Evolutionary conservation across 2,113 vertebrate genomes (phyloP), one percentile per base, ranked within the genome.

Genomic region (Chaetura pelagica): DNA sequence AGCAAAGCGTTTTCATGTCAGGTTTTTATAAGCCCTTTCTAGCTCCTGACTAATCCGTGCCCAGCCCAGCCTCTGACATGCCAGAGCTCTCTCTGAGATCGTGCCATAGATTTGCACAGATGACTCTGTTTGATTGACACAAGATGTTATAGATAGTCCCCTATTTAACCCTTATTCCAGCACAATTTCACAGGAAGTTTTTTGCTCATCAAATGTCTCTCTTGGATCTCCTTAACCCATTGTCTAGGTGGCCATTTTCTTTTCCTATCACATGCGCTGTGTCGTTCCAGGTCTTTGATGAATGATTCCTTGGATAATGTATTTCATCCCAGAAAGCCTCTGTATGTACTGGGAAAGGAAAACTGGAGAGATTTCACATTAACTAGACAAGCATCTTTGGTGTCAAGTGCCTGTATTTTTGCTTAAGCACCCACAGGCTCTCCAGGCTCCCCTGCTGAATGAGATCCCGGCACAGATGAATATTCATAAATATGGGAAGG

Each of bases 381-480:
- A 82, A 16, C 90, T 85, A 76, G 93, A 87, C 71, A 73, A 89
- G 74, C 35, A 22, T 71, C 76, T 80, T 35, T 71, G 85, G 82
- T 93, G 85, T 90, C 93, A 90, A 77, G 85, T 49, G 90, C 82
- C 73, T 76, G 59, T 42, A 8, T 66, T 85, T 91, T 89, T 92
- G 89, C 89, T 91, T 55, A 93, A 94, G 90, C 93, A 88, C 87
- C 87, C 95, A 90, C 90, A 63, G 64, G 79, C 69, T 92, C 94
- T 81, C 38, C 77, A 21, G 55, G 38, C 67, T 93, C 78, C 79
- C 55, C 58, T 42, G 49, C 75, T 76, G 82, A 94, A 95, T 42
- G 93, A 85, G 77, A 71, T 71, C 78, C 71, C 6, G 2, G 62
- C 62, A 66, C 0, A 1, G 66, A 93, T 95, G 89, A 95, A 94